Evolutionary conservation across 2,797 vertebrate genomes (phyloP).

Genomic region (Neostethus bicornis): DNA sequence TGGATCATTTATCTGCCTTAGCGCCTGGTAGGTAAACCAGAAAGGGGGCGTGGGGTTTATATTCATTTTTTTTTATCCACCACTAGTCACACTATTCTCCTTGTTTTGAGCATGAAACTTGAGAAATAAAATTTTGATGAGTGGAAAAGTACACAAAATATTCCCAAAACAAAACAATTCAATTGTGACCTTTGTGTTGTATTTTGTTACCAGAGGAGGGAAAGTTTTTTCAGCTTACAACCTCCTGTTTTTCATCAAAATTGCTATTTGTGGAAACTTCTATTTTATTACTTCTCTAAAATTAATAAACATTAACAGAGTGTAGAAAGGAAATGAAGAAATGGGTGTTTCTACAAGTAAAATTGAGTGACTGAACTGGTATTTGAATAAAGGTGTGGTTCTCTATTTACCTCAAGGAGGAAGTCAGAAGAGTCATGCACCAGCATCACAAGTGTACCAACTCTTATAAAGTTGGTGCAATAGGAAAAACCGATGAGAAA

Average conservation of each 20-base stretch:
- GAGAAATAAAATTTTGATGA: not conserved
- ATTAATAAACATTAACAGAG: not conserved
- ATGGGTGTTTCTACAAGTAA: not conserved
- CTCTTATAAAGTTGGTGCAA: constrained; percentile 82
- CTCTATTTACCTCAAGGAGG: constrained; percentile 87
- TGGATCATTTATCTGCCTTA: not conserved
- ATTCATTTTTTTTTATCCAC: not conserved
- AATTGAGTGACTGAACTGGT: not conserved
- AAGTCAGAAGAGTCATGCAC: constrained; percentile 86
- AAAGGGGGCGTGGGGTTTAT: not conserved
- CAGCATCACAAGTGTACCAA: constrained; percentile 86
- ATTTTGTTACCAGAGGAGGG: too few species aligned
- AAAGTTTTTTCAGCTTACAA: not conserved
- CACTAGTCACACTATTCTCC: constrained; percentile 2
- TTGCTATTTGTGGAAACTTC: not conserved
- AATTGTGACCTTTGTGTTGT: constrained; percentile 14
- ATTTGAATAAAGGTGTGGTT: not conserved
- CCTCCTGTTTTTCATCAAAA: not conserved
- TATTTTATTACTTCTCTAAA: not conserved
- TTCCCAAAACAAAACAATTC: constrained; percentile 16
- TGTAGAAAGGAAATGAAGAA: not conserved
- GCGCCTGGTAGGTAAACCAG: not conserved
- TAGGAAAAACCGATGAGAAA: constrained; percentile 87
- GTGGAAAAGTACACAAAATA: not conserved
- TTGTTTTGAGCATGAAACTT: not conserved